These are phyloP conservation scores for Callospermophilus lateralis DNA, from an alignment of 2,113 vertebrate genomes.

Conservation along the genomic window DNA sequence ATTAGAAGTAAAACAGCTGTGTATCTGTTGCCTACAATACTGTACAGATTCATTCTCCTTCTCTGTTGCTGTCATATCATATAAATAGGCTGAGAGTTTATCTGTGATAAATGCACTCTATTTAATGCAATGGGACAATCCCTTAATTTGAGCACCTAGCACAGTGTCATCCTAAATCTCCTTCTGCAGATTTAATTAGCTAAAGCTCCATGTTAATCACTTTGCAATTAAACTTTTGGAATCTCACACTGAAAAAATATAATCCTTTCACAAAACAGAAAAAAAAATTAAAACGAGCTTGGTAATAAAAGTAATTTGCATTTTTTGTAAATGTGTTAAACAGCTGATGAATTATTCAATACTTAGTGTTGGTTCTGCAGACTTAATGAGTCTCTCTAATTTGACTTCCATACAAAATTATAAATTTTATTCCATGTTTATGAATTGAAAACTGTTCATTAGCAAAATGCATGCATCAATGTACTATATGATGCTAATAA, in stretches of 20 bases:
- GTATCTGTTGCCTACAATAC: conserved; percentile 48
- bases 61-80: conserved; percentile 75
- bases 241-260: conserved; percentile 69
- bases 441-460: conserved; percentile 81
- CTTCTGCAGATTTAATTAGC: conserved; percentile 88
- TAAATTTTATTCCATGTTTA: conserved; percentile 81
- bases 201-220: conserved; percentile 84
- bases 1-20: conserved; percentile 72
- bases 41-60: conserved; percentile 77
- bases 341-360: conserved; percentile 87
- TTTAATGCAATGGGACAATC: conserved; percentile 83
- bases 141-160: conserved; percentile 84
- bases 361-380: conserved; percentile 80
- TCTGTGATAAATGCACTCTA: conserved; percentile 80
- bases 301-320: conserved; percentile 84
- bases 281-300: conserved; percentile 75
- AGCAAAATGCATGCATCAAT: conserved; percentile 72
- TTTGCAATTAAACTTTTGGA: conserved; percentile 87
- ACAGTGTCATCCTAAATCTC: conserved; percentile 83
- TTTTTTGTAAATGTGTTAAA: conserved; percentile 82
- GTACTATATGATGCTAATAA: conserved; percentile 55
- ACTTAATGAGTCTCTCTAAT: conserved; percentile 86
- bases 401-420: conserved; percentile 81
- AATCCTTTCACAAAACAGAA: conserved; percentile 79
- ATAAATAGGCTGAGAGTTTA: conserved; percentile 83